Conservation (phyloP, 2,113 vertebrate species). For the Jaculus jaculus region DNA sequence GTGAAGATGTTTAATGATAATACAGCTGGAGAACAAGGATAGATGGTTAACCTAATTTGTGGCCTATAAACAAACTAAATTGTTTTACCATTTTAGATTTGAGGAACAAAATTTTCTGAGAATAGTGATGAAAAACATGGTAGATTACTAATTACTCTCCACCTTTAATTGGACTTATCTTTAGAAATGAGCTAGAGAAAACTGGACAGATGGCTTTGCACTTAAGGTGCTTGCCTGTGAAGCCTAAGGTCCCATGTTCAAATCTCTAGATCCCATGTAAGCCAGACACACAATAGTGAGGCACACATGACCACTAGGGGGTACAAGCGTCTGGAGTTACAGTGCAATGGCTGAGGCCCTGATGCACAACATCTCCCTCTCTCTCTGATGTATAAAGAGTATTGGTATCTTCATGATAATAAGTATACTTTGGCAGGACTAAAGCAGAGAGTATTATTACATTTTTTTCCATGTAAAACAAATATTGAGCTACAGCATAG, state of each 20-base stretch:
- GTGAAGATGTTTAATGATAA: not conserved
- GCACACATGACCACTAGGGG: too few species aligned
- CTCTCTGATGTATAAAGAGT: too few species aligned
- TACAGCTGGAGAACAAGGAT: not conserved
- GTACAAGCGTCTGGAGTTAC: too few species aligned
- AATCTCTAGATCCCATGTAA: too few species aligned
- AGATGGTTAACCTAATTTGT: not conserved
- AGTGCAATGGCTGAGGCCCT: too few species aligned
- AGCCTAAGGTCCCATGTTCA: too few species aligned
- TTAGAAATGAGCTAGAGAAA: not conserved
- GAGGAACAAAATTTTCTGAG: not conserved
- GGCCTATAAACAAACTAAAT: not conserved
- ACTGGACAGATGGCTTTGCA: too few species aligned
- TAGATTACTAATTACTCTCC: not conserved
- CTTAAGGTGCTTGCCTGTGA: too few species aligned
- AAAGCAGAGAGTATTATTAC: not conserved
- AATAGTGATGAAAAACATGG: not conserved
- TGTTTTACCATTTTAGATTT: not conserved
- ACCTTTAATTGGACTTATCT: not conserved
- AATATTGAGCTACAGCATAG: not conserved
- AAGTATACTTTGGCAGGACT: not conserved
- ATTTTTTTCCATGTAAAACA: slow-evolving; percentile 20
- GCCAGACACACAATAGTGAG: too few species aligned
- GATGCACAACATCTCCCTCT: too few species aligned
- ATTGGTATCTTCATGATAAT: not conserved